A percentile compares a stretch with the other conserved stretches of the same genome.
Evolutionary conservation across 2,888 invertebrate genomes (phyloP).

Genomic region (Frankliniella fusca): DNA sequence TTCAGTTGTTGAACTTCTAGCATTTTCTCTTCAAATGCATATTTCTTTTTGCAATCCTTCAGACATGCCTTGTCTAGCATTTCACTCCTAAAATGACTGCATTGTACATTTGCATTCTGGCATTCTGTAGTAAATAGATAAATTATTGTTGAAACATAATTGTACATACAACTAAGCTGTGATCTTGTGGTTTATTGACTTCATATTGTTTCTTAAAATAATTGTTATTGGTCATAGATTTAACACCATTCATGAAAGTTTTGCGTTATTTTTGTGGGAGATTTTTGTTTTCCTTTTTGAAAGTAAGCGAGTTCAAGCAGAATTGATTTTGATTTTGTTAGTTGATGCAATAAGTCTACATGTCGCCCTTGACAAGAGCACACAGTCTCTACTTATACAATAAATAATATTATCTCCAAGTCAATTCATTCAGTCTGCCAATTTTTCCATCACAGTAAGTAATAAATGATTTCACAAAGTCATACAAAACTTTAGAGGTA

Average conservation of each 20-base stretch:
- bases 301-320: background rate
- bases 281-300: background rate
- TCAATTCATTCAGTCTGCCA: background rate
- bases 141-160: background rate
- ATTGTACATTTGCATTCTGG: too few species aligned
- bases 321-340: background rate
- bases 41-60: too few species aligned
- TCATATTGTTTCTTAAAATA: background rate
- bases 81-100: too few species aligned
- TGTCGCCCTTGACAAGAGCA: background rate
- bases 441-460: background rate
- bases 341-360: background rate
- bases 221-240: constrained; percentile 21
- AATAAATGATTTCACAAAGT: background rate
- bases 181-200: constrained; percentile 12
- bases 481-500: too few species aligned
- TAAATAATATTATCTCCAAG: background rate
- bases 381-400: background rate
- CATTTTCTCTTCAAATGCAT: too few species aligned
- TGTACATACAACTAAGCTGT: constrained; percentile 9
- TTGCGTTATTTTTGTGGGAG: constrained; percentile 4
- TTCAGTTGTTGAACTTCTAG: too few species aligned
- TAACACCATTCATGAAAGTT: background rate
- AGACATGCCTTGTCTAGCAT: too few species aligned
- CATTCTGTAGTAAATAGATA: background rate